phyloP scores from a whole-genome alignment of 2,888 invertebrate species.

The Callosobruchus maculatus region DNA sequence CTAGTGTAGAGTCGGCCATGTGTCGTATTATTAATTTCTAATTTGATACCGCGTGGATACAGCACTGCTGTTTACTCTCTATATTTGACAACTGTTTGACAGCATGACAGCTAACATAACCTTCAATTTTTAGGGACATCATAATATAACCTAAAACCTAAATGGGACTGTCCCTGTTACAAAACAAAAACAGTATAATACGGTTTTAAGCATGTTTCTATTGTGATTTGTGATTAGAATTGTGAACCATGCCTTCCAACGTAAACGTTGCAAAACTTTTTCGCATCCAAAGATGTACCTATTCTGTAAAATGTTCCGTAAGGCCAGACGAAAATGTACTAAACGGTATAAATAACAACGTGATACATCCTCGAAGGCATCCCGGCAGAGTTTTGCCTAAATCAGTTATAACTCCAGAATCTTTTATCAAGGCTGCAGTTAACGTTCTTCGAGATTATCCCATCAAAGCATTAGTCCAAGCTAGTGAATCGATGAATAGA shows the following conservation, averaged over 20 bases:
- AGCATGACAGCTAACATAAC: too few relatives aligned
- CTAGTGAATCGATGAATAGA: slow-evolving; percentile 55
- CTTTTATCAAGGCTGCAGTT: slow-evolving; percentile 57
- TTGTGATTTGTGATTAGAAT: background rate
- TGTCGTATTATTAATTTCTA: too few relatives aligned
- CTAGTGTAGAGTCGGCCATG: too few relatives aligned
- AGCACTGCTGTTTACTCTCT: too few relatives aligned
- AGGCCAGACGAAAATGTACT: slow-evolving; percentile 53
- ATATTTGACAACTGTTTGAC: too few relatives aligned
- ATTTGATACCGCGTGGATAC: too few relatives aligned
- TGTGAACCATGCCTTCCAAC: background rate
- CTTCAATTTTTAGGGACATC: too few relatives aligned
- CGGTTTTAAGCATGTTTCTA: too few relatives aligned
- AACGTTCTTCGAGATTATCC: slow-evolving; percentile 57
- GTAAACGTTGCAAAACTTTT: background rate
- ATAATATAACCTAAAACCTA: too few relatives aligned
- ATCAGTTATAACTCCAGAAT: slow-evolving; percentile 57
- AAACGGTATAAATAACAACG: slow-evolving; percentile 53
- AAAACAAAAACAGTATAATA: too few relatives aligned
- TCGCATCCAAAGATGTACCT: background rate
- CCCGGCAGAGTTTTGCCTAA: slow-evolving; percentile 63
- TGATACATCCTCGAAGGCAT: slow-evolving; percentile 65
- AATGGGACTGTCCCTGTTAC: too few relatives aligned
- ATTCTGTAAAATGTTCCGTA: slow-evolving; percentile 28
- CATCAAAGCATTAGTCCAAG: slow-evolving; percentile 53